phyloP scores from a whole-genome alignment of 2,113 vertebrate species.

The Uria lomvia region DNA sequence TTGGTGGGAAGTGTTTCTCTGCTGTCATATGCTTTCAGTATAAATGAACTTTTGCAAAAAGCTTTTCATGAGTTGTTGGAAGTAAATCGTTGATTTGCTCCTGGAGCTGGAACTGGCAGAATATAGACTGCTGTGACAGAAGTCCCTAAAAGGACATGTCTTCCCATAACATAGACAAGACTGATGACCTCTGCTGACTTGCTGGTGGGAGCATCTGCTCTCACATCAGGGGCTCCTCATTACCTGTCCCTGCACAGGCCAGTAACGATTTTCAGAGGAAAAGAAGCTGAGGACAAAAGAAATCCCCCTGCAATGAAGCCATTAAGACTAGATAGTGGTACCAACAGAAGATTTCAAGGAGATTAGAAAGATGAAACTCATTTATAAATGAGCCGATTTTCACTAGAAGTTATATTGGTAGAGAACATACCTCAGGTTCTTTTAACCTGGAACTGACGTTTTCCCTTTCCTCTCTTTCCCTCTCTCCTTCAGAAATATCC shows the following conservation, averaged over 20 bases:
- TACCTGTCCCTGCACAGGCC: not conserved
- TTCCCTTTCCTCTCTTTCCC: not conserved
- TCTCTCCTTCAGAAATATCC: not conserved
- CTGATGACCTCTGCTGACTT: not conserved
- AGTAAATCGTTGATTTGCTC: not conserved
- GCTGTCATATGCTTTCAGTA: not conserved
- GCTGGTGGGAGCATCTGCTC: constrained; percentile 34
- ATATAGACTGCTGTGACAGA: not conserved
- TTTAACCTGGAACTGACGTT: not conserved
- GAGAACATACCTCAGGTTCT: not conserved
- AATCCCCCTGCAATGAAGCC: not conserved
- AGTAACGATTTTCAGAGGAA: not conserved
- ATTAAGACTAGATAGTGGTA: not conserved
- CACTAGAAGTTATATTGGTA: not conserved
- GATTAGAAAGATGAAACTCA: not conserved
- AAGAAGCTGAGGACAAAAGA: not conserved
- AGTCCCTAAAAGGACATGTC: not conserved
- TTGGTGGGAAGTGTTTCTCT: not conserved
- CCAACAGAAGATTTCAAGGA: not conserved
- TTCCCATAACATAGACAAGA: not conserved
- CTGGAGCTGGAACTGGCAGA: not conserved
- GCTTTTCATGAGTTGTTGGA: not conserved
- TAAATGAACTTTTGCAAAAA: not conserved
- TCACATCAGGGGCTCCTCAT: constrained; percentile 19
- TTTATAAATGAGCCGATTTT: not conserved